Evolutionary conservation across 2,888 invertebrate species (phyloP).

Genomic region (Pseudoips prasinana): DNA sequence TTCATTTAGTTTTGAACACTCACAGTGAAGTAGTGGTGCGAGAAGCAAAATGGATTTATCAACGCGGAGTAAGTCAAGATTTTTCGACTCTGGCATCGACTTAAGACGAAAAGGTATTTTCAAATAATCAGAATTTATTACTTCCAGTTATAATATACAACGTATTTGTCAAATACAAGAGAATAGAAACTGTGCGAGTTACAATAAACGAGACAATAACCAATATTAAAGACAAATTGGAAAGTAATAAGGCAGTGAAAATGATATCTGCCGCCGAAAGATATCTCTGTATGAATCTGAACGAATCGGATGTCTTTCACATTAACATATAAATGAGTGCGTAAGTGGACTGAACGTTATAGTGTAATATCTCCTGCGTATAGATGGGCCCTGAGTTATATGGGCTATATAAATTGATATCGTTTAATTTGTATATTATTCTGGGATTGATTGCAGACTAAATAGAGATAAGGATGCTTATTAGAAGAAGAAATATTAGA

Average conservation of each 20-base stretch:
- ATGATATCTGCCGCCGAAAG: slow-evolving; percentile 75
- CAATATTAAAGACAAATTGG: slow-evolving; percentile 78
- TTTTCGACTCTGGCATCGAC: slow-evolving; percentile 81
- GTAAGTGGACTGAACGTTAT: slow-evolving; percentile 73
- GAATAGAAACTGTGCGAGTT: slow-evolving; percentile 48
- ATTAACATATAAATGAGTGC: slow-evolving; percentile 81
- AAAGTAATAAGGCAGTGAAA: slow-evolving; percentile 81
- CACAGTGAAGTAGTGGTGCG: slow-evolving; percentile 36
- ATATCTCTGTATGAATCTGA: slow-evolving; percentile 75
- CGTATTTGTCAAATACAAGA: slow-evolving; percentile 34
- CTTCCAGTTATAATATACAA: slow-evolving; percentile 18
- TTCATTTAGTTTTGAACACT: slow-evolving; percentile 27
- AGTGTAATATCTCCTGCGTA: slow-evolving; percentile 53
- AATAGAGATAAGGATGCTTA: slow-evolving; percentile 22
- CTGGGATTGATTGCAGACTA: slow-evolving; percentile 39
- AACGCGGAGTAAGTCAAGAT: slow-evolving; percentile 80
- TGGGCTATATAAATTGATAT: slow-evolving; percentile 52
- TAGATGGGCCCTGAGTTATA: slow-evolving; percentile 52
- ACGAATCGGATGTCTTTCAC: slow-evolving; percentile 62
- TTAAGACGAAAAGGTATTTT: slow-evolving; percentile 77
- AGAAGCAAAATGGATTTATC: slow-evolving; percentile 70
- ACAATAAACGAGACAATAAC: slow-evolving; percentile 74
- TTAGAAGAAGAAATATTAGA: slow-evolving; percentile 10
- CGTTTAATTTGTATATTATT: slow-evolving; percentile 39
- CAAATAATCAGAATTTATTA: slow-evolving; percentile 30